phyloP scores from a whole-genome alignment of 2,113 vertebrate species.

The Eudyptes chrysolophus region DNA sequence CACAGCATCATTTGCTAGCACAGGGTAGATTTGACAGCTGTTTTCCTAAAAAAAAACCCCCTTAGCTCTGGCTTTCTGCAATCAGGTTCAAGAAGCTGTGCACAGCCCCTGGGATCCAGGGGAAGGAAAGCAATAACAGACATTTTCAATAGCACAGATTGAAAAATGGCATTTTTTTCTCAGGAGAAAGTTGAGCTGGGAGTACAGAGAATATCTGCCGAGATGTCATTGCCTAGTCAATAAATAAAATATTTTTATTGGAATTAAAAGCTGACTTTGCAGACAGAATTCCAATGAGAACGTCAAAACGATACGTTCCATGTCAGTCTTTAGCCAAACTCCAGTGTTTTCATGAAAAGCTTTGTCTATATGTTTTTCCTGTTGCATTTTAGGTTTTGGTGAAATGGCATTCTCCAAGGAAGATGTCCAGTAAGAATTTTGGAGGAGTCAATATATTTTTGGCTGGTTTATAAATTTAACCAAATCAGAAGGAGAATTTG shows the following conservation, averaged over 20 bases:
- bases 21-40: not conserved
- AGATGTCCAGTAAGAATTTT: not conserved
- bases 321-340: not conserved
- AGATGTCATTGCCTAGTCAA: not conserved
- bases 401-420: not conserved
- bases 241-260: not conserved
- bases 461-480: not conserved
- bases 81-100: not conserved
- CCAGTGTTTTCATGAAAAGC: not conserved
- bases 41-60: not conserved
- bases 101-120: not conserved
- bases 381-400: not conserved
- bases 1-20: not conserved
- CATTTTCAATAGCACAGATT: not conserved
- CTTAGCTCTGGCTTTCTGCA: not conserved
- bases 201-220: not conserved
- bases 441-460: not conserved
- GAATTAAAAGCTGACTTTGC: not conserved
- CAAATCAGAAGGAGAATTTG: not conserved
- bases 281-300: not conserved
- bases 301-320: rapidly evolving
- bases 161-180: not conserved
- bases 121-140: not conserved
- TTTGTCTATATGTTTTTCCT: not conserved
- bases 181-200: not conserved